A percentile compares a stretch with the other conserved stretches of the same genome.
Conservation (phyloP, 2,888 invertebrate genomes). For the Cephonodes hylas region DNA sequence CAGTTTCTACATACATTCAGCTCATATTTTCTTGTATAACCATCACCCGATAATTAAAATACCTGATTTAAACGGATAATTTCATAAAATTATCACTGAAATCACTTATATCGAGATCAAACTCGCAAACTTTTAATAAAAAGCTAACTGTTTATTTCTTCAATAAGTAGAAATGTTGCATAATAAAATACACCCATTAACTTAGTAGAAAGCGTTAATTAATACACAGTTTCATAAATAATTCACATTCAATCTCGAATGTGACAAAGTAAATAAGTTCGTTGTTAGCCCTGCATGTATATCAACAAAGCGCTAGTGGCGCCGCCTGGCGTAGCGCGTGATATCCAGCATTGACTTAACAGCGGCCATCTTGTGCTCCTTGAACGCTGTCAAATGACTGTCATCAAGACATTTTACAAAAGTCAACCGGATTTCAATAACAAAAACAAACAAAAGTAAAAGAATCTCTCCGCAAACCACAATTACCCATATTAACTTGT, state of each 20-base stretch:
- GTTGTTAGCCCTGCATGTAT: conserved; percentile 14
- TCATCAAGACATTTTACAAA: conserved; percentile 70
- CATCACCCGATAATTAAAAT: too few relatives aligned
- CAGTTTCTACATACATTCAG: too few relatives aligned
- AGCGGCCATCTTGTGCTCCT: conserved; percentile 63
- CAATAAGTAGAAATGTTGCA: not conserved
- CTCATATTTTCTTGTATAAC: too few relatives aligned
- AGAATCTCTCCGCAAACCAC: conserved; percentile 12
- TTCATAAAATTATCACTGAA: too few relatives aligned
- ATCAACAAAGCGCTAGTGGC: conserved; percentile 53
- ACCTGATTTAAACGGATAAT: too few relatives aligned
- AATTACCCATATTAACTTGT: not conserved
- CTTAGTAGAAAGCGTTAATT: not conserved
- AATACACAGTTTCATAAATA: not conserved
- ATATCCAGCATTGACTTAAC: conserved; percentile 35
- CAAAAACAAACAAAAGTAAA: conserved; percentile 65
- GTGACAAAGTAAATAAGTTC: not conserved
- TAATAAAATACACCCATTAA: too few relatives aligned
- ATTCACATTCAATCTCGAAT: not conserved
- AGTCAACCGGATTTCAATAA: conserved; percentile 65
- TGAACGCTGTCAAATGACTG: conserved; percentile 72
- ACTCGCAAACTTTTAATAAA: not conserved
- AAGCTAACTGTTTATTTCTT: not conserved
- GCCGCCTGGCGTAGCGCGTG: conserved; percentile 65
- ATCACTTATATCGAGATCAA: too few relatives aligned